These are phyloP conservation scores for Centropus unirufus DNA, from an alignment of 2,113 vertebrate genomes.

Conservation along the genomic window DNA sequence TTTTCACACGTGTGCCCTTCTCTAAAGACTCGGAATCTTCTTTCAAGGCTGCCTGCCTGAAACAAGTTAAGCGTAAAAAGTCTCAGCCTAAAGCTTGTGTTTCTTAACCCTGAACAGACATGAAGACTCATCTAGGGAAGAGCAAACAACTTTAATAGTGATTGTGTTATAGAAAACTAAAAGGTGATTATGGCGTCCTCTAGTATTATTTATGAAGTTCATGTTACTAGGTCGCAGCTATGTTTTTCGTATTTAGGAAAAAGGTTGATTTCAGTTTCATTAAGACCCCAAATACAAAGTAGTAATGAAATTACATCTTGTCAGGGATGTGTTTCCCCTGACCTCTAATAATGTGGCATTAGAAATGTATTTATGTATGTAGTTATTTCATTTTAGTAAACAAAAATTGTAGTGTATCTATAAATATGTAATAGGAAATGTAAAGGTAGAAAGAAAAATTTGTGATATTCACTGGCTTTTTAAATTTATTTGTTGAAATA, in stretches of 20 bases:
- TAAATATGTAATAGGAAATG: not conserved
- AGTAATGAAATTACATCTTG: not conserved
- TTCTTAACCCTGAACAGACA: not conserved
- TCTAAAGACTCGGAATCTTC: not conserved
- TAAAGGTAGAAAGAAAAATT: not conserved
- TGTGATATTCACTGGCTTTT: not conserved
- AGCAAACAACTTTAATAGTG: not conserved
- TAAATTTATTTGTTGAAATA: not conserved
- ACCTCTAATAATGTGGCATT: not conserved
- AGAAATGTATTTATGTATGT: not conserved
- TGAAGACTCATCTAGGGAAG: not conserved
- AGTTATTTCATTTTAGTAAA: not conserved
- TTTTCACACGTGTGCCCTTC: not conserved
- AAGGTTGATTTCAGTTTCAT: not conserved
- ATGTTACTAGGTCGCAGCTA: not conserved
- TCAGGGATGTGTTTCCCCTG: not conserved
- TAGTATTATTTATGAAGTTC: not conserved
- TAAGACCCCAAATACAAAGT: not conserved
- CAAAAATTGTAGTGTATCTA: not conserved
- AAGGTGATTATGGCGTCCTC: not conserved
- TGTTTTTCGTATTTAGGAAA: not conserved
- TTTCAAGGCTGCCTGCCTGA: not conserved
- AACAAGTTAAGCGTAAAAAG: not conserved
- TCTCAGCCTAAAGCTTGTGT: not conserved
- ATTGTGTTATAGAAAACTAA: not conserved